Evolutionary conservation across 2,113 vertebrate genomes (phyloP).

Genomic region (Marmota flaviventris): DNA sequence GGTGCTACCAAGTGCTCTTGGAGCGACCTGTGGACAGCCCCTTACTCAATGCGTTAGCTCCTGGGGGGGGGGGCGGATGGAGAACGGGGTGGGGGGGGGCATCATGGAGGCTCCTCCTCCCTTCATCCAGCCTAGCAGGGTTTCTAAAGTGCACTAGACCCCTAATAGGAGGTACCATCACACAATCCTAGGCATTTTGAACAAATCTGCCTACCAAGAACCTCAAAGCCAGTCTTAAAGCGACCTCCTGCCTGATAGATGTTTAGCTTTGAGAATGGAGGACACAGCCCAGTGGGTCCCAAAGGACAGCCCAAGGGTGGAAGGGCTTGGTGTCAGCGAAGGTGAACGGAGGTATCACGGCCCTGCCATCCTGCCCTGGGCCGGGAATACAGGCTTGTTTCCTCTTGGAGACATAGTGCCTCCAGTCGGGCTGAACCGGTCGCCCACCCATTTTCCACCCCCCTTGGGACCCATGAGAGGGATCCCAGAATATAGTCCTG

Average conservation of each 20-base stretch:
- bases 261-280: neutral
- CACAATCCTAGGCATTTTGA: neutral
- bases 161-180: neutral
- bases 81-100: neutral
- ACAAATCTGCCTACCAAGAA: neutral
- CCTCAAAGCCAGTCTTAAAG: neutral
- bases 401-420: neutral
- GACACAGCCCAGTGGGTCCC: neutral
- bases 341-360: neutral
- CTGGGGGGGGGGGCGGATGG: fast-evolving
- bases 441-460: neutral
- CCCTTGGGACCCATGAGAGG: neutral
- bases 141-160: neutral
- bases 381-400: neutral
- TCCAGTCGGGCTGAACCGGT: neutral
- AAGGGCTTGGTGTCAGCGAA: neutral
- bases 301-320: neutral
- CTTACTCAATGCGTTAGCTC: neutral
- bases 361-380: neutral
- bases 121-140: too few species aligned
- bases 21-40: neutral
- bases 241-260: neutral
- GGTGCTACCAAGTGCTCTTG: neutral
- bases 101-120: neutral
- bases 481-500: neutral